These are phyloP conservation scores for Axis porcinus DNA, from an alignment of 2,113 vertebrate genomes.

Conservation along the genomic window DNA sequence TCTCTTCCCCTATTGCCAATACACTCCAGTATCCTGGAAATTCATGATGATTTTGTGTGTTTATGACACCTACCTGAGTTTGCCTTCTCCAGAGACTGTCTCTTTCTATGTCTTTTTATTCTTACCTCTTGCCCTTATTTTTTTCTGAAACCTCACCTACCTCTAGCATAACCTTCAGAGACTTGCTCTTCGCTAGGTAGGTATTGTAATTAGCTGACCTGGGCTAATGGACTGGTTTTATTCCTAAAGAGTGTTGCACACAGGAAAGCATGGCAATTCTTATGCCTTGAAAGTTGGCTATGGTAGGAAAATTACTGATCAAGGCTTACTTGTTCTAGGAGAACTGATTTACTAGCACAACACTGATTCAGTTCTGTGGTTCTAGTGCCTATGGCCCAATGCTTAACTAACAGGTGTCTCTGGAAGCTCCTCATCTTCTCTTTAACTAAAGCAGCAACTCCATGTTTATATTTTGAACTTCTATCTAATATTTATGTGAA, in stretches of 20 bases:
- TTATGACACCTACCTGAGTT: neutral
- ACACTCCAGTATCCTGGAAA: neutral
- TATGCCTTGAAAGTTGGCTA: neutral
- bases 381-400: neutral
- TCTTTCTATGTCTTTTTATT: neutral
- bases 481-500: neutral
- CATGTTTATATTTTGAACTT: neutral
- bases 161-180: neutral
- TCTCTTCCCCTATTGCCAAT: neutral
- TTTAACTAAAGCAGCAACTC: neutral
- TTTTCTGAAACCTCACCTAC: neutral
- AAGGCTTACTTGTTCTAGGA: neutral
- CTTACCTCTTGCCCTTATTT: neutral
- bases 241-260: neutral
- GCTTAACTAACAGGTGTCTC: neutral
- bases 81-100: neutral
- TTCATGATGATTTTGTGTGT: neutral
- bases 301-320: neutral
- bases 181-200: neutral
- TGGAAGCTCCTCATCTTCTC: neutral
- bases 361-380: neutral
- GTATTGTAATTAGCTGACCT: neutral
- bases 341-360: neutral
- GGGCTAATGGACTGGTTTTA: neutral
- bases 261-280: neutral